phyloP scores from a whole-genome alignment of 2,888 invertebrate species.

The Lacanobia wlatinum region DNA sequence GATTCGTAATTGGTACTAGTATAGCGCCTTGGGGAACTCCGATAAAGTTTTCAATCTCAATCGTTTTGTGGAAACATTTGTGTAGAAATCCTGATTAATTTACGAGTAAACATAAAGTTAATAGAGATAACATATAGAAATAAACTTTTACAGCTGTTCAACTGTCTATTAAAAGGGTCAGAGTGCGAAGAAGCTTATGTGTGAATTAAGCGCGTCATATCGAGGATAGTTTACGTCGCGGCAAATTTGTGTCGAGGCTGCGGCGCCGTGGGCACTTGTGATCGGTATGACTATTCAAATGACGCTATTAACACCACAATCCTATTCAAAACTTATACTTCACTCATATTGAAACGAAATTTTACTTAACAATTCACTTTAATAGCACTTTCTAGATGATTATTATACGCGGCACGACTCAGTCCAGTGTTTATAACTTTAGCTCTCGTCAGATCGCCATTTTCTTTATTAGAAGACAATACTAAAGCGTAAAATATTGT shows the following conservation, averaged over 20 bases:
- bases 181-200: conserved; percentile 65
- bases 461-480: conserved; percentile 65
- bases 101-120: conserved; percentile 20
- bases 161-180: conserved; percentile 56
- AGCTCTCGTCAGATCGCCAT: conserved; percentile 38
- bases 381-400: conserved; percentile 62
- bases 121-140: conserved; percentile 22
- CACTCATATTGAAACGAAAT: conserved; percentile 54
- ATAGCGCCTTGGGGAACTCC: conserved; percentile 15
- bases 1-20: conserved; percentile 1
- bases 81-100: neutral
- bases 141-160: conserved; percentile 37
- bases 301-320: conserved; percentile 68
- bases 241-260: conserved; percentile 89
- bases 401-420: conserved; percentile 59
- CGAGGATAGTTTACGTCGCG: conserved; percentile 83
- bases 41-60: neutral
- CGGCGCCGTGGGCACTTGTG: conserved; percentile 80
- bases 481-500: conserved; percentile 44
- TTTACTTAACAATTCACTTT: conserved; percentile 55
- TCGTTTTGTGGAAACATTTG: neutral
- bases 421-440: conserved; percentile 53
- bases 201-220: conserved; percentile 74
- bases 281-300: conserved; percentile 75
- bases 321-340: conserved; percentile 61